These are phyloP conservation scores for Malthinus seriepunctatus DNA, from an alignment of 2,888 invertebrate genomes.

Conservation along the genomic window DNA sequence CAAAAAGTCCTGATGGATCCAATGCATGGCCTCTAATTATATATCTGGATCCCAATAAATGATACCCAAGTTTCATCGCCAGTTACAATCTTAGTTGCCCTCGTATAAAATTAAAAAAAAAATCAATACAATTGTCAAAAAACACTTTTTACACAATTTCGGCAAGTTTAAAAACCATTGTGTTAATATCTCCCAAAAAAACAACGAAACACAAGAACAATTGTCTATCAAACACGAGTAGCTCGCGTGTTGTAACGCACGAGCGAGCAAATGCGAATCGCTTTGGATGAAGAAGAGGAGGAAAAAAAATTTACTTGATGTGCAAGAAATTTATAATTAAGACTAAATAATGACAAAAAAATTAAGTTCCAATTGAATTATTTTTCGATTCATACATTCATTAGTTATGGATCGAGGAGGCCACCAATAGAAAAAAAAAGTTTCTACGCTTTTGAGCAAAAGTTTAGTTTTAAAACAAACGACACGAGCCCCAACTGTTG, in stretches of 20 bases:
- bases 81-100: no score
- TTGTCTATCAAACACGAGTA: slow-evolving; percentile 37
- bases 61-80: no score
- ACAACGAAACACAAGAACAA: slow-evolving; percentile 28
- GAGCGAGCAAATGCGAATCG: slow-evolving; percentile 40
- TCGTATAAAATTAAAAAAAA: neutral
- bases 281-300: slow-evolving; percentile 11
- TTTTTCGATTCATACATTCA: slow-evolving; percentile 7
- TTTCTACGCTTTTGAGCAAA: no score
- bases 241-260: slow-evolving; percentile 41
- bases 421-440: neutral
- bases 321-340: slow-evolving; percentile 16
- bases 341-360: slow-evolving; percentile 11
- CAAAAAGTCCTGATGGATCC: no score
- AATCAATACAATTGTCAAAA: slow-evolving; percentile 5
- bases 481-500: no score
- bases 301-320: neutral
- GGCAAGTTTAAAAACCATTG: neutral
- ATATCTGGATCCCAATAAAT: no score
- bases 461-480: no score
- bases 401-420: slow-evolving; percentile 11
- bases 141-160: slow-evolving; percentile 3
- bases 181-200: slow-evolving; percentile 6
- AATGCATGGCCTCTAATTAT: no score
- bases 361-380: slow-evolving; percentile 16